A percentile compares a stretch with the other conserved stretches of the same genome.
Evolutionary conservation across 2,797 vertebrate genomes (phyloP).

Genomic region (Champsocephalus esox): DNA sequence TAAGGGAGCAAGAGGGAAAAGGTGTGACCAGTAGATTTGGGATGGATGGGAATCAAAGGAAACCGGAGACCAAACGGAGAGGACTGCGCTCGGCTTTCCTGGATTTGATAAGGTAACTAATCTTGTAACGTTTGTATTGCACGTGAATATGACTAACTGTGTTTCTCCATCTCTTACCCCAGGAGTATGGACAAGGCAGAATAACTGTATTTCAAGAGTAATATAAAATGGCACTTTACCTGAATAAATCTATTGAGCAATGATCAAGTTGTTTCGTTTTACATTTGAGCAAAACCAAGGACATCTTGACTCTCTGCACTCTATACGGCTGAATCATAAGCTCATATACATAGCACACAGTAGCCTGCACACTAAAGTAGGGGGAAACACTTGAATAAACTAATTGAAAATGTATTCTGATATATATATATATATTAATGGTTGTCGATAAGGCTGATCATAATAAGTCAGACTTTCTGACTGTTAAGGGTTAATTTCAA

Average conservation of each 20-base stretch:
- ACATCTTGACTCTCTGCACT: too few species aligned
- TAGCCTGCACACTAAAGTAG: too few species aligned
- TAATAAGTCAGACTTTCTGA: too few species aligned
- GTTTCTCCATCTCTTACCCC: background rate
- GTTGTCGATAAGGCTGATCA: too few species aligned
- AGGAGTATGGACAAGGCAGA: slow-evolving; percentile 67
- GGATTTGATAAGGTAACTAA: slow-evolving; percentile 64
- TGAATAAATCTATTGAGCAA: slow-evolving; percentile 38
- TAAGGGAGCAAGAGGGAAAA: background rate
- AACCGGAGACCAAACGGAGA: background rate
- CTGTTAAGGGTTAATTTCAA: too few species aligned
- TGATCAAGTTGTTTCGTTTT: background rate
- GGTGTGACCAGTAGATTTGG: background rate
- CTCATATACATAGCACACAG: too few species aligned
- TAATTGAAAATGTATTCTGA: too few species aligned
- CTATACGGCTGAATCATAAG: too few species aligned
- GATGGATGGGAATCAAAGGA: background rate
- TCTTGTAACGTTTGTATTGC: background rate
- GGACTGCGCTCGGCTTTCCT: slow-evolving; percentile 57
- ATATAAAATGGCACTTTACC: background rate
- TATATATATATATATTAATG: too few species aligned
- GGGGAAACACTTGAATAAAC: too few species aligned
- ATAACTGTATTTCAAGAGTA: slow-evolving; percentile 23
- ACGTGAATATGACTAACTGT: slow-evolving; percentile 1
- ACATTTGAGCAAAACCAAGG: too few species aligned